Evolutionary conservation across 2,797 vertebrate genomes (phyloP).

Genomic region (Prunella strophiata): DNA sequence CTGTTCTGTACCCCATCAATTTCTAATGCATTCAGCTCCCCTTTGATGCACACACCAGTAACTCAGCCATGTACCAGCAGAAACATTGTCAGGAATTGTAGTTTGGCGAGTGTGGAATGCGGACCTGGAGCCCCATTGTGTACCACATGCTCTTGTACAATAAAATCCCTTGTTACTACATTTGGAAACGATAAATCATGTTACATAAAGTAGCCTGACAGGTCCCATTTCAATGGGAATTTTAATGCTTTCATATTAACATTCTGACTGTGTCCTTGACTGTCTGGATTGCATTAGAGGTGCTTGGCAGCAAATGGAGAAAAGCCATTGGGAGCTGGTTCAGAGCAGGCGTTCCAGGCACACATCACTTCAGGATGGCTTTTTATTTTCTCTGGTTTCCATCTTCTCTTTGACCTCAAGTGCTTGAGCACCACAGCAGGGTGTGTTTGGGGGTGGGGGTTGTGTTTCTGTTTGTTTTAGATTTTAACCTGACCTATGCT

Average conservation of each 20-base stretch:
- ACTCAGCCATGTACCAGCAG: background rate
- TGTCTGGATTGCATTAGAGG: conserved; percentile 64
- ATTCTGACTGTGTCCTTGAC: conserved; percentile 56
- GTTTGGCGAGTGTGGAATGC: background rate
- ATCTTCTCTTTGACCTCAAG: background rate
- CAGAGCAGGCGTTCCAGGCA: background rate
- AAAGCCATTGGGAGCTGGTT: conserved; percentile 27
- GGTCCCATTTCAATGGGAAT: conserved; percentile 61
- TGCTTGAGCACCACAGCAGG: background rate
- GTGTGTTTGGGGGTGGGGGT: background rate
- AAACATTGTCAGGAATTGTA: background rate
- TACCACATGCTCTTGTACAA: conserved; percentile 47
- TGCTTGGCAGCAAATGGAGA: conserved; percentile 57
- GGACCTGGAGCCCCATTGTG: background rate
- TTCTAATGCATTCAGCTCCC: background rate
- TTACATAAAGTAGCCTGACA: conserved; percentile 69
- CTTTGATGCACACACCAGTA: background rate
- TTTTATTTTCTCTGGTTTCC: background rate
- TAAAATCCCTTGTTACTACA: conserved; percentile 65
- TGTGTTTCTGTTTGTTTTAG: background rate
- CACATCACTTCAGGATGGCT: background rate
- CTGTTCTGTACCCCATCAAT: background rate
- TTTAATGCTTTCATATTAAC: conserved; percentile 67
- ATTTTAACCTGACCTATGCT: background rate
- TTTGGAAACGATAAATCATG: conserved; percentile 65